Evolutionary conservation across 2,797 vertebrate species (phyloP), one percentile per base, ranked within the genome.

Genomic region (Dryobates pubescens): DNA sequence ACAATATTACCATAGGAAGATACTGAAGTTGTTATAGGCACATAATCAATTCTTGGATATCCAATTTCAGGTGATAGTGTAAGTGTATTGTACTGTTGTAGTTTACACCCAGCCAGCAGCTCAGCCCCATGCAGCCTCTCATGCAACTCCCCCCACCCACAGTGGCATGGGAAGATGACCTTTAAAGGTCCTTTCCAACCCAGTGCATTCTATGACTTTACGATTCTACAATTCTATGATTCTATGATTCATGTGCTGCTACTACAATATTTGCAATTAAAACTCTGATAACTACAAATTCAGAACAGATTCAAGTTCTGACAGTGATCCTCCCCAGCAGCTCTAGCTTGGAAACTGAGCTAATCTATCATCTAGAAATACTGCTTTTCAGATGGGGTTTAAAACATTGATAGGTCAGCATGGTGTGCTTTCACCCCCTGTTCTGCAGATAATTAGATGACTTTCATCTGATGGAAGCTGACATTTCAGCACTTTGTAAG

Each of bases 401-500:
- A 70, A 91, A 87, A 68, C 16, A n/a, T 7, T 67, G 61, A 49
- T 76, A 83, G 36, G 38, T 63, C 34, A 91, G 36, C 14, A 20
- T 41, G n/a, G 10, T 18, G 80, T 53, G 17, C 12, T 76, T 88
- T 80, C 11, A 65, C 17, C 19, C 8, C 17, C 26, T 83, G 34
- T 59, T 88, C 68, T 77, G 36, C 26, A 86, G 73, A 70, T 73
- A 89, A 77, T 85, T 90, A 71, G 14, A 73, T 88, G n/a, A 62
- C 34, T 71, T 91, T 89, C 36, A 47, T 90, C 67, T 82, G 56
- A 23, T 22, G 7, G 16, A 30, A 56, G 17, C 11, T 93, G 73
- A 79, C 29, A 90, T 92, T 95, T 92, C 61, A 92, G 53, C 34
- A 56, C 14, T 82, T 83, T 64, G 16, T 62, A 73, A 90, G 77